Evolutionary conservation across 2,113 vertebrate species (phyloP).

Genomic region (Poicephalus gulielmi): DNA sequence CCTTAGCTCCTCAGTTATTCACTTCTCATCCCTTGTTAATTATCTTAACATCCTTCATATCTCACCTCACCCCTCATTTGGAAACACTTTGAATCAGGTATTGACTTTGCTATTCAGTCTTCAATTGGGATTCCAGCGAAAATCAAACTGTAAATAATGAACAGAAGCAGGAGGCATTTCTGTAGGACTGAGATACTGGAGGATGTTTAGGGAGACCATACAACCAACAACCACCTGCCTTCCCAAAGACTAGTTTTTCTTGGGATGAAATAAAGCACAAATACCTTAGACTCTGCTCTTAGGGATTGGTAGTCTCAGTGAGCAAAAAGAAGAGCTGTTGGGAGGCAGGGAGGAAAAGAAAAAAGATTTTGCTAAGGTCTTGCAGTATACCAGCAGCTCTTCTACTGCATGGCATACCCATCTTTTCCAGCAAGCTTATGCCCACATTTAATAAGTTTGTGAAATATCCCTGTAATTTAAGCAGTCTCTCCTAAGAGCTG

Average conservation of each 20-base stretch:
- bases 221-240: accelerated
- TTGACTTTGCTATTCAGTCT: neutral
- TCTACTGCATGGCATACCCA: neutral
- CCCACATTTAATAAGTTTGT: neutral
- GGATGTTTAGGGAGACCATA: neutral
- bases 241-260: neutral
- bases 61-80: neutral
- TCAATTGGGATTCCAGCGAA: neutral
- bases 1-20: neutral
- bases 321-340: neutral
- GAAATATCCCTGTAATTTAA: neutral
- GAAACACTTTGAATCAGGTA: neutral
- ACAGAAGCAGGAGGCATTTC: neutral
- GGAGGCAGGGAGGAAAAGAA: neutral
- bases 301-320: too few species aligned
- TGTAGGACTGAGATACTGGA: neutral
- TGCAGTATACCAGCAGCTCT: neutral
- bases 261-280: neutral
- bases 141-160: neutral
- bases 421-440: neutral
- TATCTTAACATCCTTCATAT: neutral
- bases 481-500: neutral
- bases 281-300: neutral
- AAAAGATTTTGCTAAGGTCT: neutral
- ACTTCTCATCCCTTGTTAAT: neutral